Base-by-base conservation (phyloP, 2,113 vertebrate genomes). In the Nibea coibor region DNA sequence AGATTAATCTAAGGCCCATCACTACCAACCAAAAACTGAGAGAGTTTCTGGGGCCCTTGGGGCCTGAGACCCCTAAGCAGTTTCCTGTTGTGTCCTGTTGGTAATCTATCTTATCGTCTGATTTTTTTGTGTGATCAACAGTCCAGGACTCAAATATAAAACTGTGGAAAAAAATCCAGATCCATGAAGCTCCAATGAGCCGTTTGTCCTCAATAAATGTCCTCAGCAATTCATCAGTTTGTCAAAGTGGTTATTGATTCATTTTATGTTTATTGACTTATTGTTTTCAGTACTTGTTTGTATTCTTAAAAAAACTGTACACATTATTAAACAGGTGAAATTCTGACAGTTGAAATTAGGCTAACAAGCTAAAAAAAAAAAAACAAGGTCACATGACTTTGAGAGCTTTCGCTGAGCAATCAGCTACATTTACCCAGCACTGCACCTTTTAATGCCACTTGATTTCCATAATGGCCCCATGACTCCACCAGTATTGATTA, bases 391-490 rank as follows among this genome's bases (percentile, higher is more conserved):
- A 53, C 10, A 51, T 24, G 42, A 39, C 54, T 56, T 69, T 11
- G 2, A 28, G 43, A 47, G 47, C 50, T 67, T 75, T 58, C 63
- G 51, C 77, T 73, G 51, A 72, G 62, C 80, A 54, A 81, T 82
- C 68, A 45, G 71, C 26, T 35, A 50, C 54, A 66, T 63, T 69
- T 45, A 69, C 47, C 22, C 62, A 39, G 53, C n/a, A 63, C 51
- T 59, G 70, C 72, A 43, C 31, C 69, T 80, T 80, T 87, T 86
- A 85, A 91, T 83, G 77, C 81, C 54, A 70, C 85, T 75, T 88
- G 83, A 87, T 93, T 92, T 93, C 82, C 89, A 93, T 92, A 92
- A 93, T 89, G 87, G 80, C 70, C 67, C 58, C 68, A 72, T 67
- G 42, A 78, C 84, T 92, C 82, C 71, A 39, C 67, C 51, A 75